phyloP scores from a whole-genome alignment of 1,140 invertebrate genomes.

The Anoplolepis gracilipes region DNA sequence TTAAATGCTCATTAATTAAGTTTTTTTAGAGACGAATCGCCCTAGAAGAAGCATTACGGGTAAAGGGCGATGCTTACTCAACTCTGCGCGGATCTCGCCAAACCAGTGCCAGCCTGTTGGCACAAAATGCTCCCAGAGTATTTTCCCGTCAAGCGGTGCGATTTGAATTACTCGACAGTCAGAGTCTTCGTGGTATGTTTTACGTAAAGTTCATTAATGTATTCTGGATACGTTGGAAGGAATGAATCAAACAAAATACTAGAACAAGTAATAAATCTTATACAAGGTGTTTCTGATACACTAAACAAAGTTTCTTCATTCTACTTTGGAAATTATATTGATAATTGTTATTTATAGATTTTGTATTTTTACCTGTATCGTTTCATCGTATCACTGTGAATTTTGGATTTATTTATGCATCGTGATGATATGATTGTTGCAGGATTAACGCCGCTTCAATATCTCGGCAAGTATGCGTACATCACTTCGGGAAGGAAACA shows the following conservation, averaged over 20 bases:
- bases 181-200: slow-evolving; percentile 85
- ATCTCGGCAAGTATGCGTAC: slow-evolving; percentile 87
- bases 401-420: not conserved
- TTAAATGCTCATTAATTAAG: not conserved
- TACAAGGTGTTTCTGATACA: not conserved
- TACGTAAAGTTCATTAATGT: not conserved
- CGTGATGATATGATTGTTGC: slow-evolving; percentile 21
- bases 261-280: slow-evolving; percentile 5
- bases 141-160: slow-evolving; percentile 88
- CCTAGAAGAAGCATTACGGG: slow-evolving; percentile 88
- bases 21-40: slow-evolving; percentile 86
- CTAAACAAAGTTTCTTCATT: not conserved
- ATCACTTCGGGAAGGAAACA: slow-evolving; percentile 88
- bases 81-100: slow-evolving; percentile 69
- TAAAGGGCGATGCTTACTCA: slow-evolving; percentile 79
- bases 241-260: not conserved
- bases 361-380: slow-evolving; percentile 5
- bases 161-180: slow-evolving; percentile 89
- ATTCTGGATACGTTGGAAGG: not conserved
- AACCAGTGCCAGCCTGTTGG: slow-evolving; percentile 82
- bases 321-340: slow-evolving; percentile 15
- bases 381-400: not conserved
- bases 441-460: slow-evolving; percentile 88
- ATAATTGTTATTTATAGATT: not conserved
- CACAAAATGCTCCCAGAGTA: slow-evolving; percentile 87